A percentile compares a stretch with the other conserved stretches of the same genome.
Evolutionary conservation across 1,140 invertebrate genomes (phyloP).

Genomic region (Ruditapes philippinarum): DNA sequence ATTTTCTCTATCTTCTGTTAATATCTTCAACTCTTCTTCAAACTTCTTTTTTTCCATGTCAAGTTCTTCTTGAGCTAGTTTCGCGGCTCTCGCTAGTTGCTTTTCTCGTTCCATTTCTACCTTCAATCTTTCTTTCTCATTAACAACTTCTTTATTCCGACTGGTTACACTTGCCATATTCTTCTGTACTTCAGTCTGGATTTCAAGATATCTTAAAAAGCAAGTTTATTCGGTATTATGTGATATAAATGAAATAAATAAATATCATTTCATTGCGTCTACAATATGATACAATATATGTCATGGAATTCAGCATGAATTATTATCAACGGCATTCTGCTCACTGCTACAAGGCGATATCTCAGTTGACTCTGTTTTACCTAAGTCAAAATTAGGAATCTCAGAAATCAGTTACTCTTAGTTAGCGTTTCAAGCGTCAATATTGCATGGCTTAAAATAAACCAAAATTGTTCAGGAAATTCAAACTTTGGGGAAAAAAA

Average conservation of each 20-base stretch:
- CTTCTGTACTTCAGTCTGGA: conserved; percentile 3
- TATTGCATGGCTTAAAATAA: too few species aligned
- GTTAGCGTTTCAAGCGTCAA: too few species aligned
- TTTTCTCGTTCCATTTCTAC: not conserved
- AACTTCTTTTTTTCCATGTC: not conserved
- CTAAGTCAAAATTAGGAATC: not conserved
- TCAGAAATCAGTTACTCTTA: not conserved
- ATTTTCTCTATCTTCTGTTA: not conserved
- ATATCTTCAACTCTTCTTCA: not conserved
- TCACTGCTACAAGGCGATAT: not conserved
- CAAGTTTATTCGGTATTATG: not conserved
- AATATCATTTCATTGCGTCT: not conserved
- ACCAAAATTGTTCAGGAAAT: too few species aligned
- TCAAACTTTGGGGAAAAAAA: too few species aligned
- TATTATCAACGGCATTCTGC: too few species aligned
- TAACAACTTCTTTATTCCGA: not conserved
- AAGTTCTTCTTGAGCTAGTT: not conserved
- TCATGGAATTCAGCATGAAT: not conserved
- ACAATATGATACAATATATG: not conserved
- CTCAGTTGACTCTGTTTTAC: not conserved
- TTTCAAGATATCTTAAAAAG: not conserved
- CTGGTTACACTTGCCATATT: not conserved
- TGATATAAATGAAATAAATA: not conserved
- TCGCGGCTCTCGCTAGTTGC: not conserved
- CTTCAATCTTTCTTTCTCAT: not conserved